Conservation (phyloP, 2,113 vertebrate species). For the Manacus vitellinus region DNA sequence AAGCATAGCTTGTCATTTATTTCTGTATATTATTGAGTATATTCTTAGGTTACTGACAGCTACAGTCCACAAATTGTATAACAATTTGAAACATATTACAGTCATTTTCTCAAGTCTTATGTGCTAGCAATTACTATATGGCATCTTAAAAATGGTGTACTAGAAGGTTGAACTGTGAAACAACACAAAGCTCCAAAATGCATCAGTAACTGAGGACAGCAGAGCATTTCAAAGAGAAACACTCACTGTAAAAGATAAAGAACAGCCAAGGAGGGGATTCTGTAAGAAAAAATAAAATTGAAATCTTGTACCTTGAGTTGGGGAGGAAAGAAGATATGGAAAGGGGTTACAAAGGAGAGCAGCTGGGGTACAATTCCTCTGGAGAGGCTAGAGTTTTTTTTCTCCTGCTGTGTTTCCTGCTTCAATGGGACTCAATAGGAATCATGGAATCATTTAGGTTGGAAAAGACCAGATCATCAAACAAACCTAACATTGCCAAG, state of each 20-base stretch:
- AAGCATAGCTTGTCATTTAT: neutral
- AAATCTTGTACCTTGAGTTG: neutral
- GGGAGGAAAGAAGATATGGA: neutral
- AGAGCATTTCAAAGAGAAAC: neutral
- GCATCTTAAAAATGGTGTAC: neutral
- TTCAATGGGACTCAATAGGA: neutral
- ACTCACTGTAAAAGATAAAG: neutral
- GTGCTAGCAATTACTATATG: neutral
- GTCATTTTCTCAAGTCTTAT: slow-evolving; percentile 27
- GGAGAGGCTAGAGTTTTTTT: neutral
- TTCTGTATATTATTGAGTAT: neutral
- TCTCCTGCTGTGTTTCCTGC: neutral
- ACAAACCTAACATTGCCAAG: neutral
- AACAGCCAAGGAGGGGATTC: neutral
- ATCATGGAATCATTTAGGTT: neutral
- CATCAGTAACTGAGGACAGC: neutral
- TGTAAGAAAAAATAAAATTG: neutral
- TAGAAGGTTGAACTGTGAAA: neutral
- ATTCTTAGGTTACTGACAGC: neutral
- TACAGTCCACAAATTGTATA: neutral
- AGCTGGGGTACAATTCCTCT: neutral
- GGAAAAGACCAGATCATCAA: neutral
- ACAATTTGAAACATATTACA: neutral
- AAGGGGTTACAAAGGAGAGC: neutral
- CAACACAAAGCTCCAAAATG: neutral